These are phyloP conservation scores for rat (Rattus norvegicus) DNA, from an alignment of 2,113 vertebrate genomes.

Conservation along the genomic window DNA sequence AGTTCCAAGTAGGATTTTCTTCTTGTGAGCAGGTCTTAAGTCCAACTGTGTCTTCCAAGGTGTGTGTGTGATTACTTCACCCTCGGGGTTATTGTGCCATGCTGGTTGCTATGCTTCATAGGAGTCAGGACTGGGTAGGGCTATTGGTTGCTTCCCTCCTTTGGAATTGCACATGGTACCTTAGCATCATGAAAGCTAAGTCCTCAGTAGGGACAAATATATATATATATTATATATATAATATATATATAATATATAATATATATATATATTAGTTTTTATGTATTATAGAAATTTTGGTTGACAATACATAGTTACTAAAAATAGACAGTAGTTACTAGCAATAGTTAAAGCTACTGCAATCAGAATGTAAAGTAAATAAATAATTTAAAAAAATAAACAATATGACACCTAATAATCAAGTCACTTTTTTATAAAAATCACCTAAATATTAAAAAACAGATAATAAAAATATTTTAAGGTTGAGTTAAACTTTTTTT, in stretches of 20 bases:
- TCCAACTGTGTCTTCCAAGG: background rate
- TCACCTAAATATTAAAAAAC: constrained; percentile 16
- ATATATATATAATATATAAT: no score
- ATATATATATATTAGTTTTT: background rate
- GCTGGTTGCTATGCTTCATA: background rate
- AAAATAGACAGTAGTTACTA: no score
- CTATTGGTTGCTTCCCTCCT: background rate
- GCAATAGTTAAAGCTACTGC: no score
- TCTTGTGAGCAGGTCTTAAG: background rate
- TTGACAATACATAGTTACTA: no score
- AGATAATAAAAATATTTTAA: background rate
- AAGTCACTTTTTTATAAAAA: constrained; percentile 44
- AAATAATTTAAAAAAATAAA: background rate
- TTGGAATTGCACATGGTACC: background rate
- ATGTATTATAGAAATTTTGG: background rate
- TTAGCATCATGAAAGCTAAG: background rate
- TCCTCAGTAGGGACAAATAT: background rate
- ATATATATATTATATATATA: background rate
- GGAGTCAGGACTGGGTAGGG: background rate
- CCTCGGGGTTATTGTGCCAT: background rate
- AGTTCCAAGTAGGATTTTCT: background rate
- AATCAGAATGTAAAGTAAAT: background rate
- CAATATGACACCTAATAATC: background rate
- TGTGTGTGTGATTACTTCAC: background rate
- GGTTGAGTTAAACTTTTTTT: background rate